Conservation (phyloP, 2,888 invertebrate genomes). For the Ophioninae sp. region DNA sequence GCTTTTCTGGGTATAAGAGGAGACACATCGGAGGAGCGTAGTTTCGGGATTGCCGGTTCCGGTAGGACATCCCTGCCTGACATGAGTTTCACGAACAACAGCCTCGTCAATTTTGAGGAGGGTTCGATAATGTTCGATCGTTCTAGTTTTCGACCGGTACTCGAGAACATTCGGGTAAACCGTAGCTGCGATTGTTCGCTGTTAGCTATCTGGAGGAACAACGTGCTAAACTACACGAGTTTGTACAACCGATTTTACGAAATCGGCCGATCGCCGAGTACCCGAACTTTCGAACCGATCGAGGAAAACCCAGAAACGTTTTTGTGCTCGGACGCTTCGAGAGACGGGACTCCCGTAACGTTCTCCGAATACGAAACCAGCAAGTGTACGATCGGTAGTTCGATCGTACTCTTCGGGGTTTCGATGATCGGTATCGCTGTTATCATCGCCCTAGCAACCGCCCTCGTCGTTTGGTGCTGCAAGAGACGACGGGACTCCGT, state of each 20-base stretch:
- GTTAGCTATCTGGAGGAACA: slow-evolving; percentile 77
- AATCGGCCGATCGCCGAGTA: slow-evolving; percentile 16
- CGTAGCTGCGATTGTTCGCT: slow-evolving; percentile 84
- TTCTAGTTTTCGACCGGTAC: slow-evolving; percentile 82
- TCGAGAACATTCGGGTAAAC: slow-evolving; percentile 84
- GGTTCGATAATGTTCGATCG: slow-evolving; percentile 84
- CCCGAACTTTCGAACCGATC: slow-evolving; percentile 69
- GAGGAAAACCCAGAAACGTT: slow-evolving; percentile 75
- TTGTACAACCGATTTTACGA: slow-evolving; percentile 73
- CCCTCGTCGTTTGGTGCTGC: slow-evolving; percentile 74
- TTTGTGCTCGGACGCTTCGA: slow-evolving; percentile 71
- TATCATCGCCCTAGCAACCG: slow-evolving; percentile 64
- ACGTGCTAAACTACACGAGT: slow-evolving; percentile 77
- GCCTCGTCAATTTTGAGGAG: slow-evolving; percentile 83
- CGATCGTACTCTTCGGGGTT: slow-evolving; percentile 73
- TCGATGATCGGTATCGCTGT: slow-evolving; percentile 68
- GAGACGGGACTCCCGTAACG: slow-evolving; percentile 65
- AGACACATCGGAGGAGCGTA: slow-evolving; percentile 79
- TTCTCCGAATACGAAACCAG: slow-evolving; percentile 74
- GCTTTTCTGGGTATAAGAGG: slow-evolving; percentile 85
- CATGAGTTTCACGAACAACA: slow-evolving; percentile 86
- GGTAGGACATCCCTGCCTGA: slow-evolving; percentile 83
- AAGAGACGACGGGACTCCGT: slow-evolving; percentile 78
- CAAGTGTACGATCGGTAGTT: slow-evolving; percentile 73
- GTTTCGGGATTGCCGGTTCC: slow-evolving; percentile 82